Evolutionary conservation across 2,888 invertebrate genomes (phyloP), one percentile per base, ranked within the genome.

Genomic region (Drosophila meridiana): DNA sequence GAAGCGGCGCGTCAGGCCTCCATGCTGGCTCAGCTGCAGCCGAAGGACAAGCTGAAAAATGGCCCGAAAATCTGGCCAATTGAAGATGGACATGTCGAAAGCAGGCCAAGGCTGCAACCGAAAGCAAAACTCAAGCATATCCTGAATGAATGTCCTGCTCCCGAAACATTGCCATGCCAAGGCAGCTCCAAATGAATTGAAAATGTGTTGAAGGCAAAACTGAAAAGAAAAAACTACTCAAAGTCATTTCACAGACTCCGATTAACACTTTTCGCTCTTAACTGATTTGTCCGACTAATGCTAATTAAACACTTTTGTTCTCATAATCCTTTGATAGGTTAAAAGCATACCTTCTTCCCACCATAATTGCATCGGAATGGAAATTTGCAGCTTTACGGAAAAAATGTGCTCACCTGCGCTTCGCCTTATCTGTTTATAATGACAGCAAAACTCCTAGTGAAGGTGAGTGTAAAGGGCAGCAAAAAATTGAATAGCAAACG

Each of bases 31-130:
- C 50, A 34, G 30, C 32, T 52, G 40, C 69, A 58, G 34, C 40
- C 20, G n/a, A 58, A 55, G 52, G 40, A 43, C 40, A 42, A 43
- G 58, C 43, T 56, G 76, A 76, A 55, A 76, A 67, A 60, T 76
- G 55, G 59, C 70, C 56, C 55, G 69, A 61, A 69, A 56, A 42
- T 43, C 55, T 62, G 76, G 40, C 50, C 80, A 62, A 77, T 76
- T 80, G 64, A 57, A 65, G 80, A 70, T 70, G 76, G 80, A 80
- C 62, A 70, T 66, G 80, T 57, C 28, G 43, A 63, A 77, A 70
- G 59, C 65, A 47, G 80, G 77, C 77, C 77, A 77, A 76, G 76
- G 80, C 62, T 75, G 52, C 7, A n/a, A n/a, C 43, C 13, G 50
- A 61, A 71, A 47, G 38, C 59, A 14, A 59, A 69, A 45, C 26